A percentile compares a stretch with the other conserved stretches of the same genome.
These are phyloP conservation scores for Calosoma granatense DNA, from an alignment of 1,140 invertebrate genomes.

Conservation along the genomic window DNA sequence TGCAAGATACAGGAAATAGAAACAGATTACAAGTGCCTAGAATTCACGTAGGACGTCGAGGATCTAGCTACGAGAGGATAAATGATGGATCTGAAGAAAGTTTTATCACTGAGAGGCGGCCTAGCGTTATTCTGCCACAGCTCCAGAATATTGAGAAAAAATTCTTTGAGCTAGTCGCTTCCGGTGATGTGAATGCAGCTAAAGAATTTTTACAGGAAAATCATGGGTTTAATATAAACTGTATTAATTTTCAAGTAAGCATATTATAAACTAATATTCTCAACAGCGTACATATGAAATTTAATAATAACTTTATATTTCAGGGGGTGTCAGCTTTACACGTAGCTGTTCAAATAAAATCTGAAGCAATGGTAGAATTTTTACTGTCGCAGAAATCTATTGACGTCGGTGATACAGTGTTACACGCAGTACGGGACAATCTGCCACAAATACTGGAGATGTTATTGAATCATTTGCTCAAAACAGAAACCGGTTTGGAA, in stretches of 20 bases:
- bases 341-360: conserved; percentile 39
- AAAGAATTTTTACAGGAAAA: conserved; percentile 32
- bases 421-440: conserved; percentile 44
- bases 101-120: conserved; percentile 20
- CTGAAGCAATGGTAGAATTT: conserved; percentile 42
- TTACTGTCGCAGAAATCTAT: conserved; percentile 38
- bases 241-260: conserved; percentile 39
- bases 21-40: too few species aligned
- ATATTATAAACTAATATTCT: conserved; percentile 10
- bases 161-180: conserved; percentile 36
- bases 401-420: conserved; percentile 42
- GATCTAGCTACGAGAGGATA: too few species aligned
- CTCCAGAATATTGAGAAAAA: conserved; percentile 36
- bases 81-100: background rate
- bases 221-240: conserved; percentile 39
- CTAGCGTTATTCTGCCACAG: conserved; percentile 34
- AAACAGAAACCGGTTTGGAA: conserved; percentile 37
- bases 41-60: too few species aligned
- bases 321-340: conserved; percentile 44
- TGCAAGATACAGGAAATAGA: too few species aligned
- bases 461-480: conserved; percentile 38
- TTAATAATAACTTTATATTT: conserved; percentile 4
- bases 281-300: conserved; percentile 10
- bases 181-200: conserved; percentile 30
- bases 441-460: conserved; percentile 36